These are phyloP conservation scores for Troides aeacus DNA, from an alignment of 2,888 invertebrate species.

Conservation along the genomic window DNA sequence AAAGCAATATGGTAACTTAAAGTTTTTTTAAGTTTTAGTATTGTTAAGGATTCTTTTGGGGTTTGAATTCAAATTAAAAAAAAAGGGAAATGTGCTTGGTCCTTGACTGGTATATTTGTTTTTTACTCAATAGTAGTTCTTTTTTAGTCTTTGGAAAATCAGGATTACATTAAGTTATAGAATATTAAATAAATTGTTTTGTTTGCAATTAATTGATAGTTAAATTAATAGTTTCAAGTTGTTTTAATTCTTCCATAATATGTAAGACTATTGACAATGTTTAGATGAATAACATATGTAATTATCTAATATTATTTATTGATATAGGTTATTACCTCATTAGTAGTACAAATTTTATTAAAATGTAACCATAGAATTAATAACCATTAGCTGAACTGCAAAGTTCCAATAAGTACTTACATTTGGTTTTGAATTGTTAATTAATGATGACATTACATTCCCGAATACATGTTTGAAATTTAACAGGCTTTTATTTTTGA, in stretches of 20 bases:
- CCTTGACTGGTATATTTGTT: background rate
- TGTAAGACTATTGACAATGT: background rate
- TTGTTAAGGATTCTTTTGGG: background rate
- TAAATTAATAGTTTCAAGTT: too few relatives aligned
- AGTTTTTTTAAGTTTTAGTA: background rate
- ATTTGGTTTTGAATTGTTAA: background rate
- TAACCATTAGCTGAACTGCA: background rate
- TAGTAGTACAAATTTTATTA: slow-evolving; percentile 1
- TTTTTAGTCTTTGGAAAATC: too few relatives aligned
- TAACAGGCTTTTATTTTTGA: slow-evolving; percentile 40
- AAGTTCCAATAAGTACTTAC: background rate
- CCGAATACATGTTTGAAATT: slow-evolving; percentile 73
- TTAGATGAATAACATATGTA: background rate
- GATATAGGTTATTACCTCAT: background rate
- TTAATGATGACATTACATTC: slow-evolving; percentile 63
- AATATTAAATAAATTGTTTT: too few relatives aligned
- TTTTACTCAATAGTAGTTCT: too few relatives aligned
- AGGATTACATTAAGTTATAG: too few relatives aligned
- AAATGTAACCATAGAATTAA: background rate
- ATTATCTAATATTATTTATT: background rate
- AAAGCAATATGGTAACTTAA: background rate
- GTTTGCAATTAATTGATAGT: too few relatives aligned
- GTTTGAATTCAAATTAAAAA: background rate
- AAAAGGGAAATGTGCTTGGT: background rate
- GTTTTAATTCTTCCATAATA: background rate